Conservation (phyloP, 2,113 vertebrate species). For the Sorex araneus region DNA sequence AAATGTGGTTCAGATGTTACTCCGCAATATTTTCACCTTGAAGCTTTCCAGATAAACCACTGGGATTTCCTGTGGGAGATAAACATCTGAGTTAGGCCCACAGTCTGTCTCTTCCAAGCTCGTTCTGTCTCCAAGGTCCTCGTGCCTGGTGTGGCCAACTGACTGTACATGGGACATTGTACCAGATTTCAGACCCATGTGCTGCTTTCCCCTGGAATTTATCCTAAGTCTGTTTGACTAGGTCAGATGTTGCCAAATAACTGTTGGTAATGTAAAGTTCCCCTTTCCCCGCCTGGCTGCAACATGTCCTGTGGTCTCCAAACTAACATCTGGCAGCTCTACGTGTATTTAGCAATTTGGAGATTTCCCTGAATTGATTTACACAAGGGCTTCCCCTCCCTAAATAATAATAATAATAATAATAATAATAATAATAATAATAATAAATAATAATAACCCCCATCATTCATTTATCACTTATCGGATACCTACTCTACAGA, state of each 20-base stretch:
- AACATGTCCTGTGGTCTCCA: constrained; percentile 63
- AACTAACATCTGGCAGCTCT: constrained; percentile 72
- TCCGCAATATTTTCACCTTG: constrained; percentile 74
- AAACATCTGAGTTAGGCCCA: constrained; percentile 15
- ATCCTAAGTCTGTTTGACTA: constrained; percentile 21
- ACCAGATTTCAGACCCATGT: constrained; percentile 62
- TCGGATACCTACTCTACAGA: constrained; percentile 32
- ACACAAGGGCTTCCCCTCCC: background rate
- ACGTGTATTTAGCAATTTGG: constrained; percentile 62
- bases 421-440: too few species aligned
- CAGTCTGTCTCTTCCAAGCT: constrained; percentile 40
- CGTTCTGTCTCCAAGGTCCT: constrained; percentile 57
- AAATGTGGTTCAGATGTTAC: constrained; percentile 79
- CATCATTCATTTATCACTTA: constrained; percentile 64
- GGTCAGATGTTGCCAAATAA: constrained; percentile 71
- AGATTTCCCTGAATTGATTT: constrained; percentile 73
- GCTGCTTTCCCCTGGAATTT: constrained; percentile 51
- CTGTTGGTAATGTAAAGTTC: constrained; percentile 66
- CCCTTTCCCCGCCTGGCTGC: constrained; percentile 69
- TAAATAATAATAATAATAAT: background rate
- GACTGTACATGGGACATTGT: background rate
- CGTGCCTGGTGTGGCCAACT: constrained; percentile 44
- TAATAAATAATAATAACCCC: background rate
- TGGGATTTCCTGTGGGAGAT: constrained; percentile 70
- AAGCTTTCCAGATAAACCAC: constrained; percentile 74